Evolutionary conservation across 2,797 vertebrate species (phyloP), one percentile per base, ranked within the genome.

Genomic region (Acanthurus leucopareius): DNA sequence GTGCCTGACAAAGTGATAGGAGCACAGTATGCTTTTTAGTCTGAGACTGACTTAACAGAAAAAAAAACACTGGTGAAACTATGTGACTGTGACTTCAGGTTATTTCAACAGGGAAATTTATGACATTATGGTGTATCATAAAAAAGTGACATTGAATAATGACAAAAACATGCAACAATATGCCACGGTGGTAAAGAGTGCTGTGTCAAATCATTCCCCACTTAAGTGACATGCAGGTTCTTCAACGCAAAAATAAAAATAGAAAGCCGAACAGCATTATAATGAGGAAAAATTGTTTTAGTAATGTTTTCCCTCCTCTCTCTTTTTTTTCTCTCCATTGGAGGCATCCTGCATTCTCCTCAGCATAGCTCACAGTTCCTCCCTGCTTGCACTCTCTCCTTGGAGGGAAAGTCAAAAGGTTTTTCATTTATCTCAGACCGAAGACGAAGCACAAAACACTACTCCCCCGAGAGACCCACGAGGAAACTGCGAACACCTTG

Each of bases 401-500:
- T 90, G 93, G 91, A 94, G 93, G 90, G 90, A 89, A 90, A 93
- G 92, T 93, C 93, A 93, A 93, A 92, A 92, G 91, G 89, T 93
- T 94, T 93, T 94, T 93, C 91, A 94, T 95, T 95, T 94, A 93
- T 93, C 93, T 93, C 90, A 86, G 78, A 92, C 90, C 71, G 90
- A 89, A 93, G 91, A 93, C 81, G 85, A 93, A 94, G 89, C 92
- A 87, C 86, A 86, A 90, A 93, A 92, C 90, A 90, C 22, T 22
- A 85, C 73, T 95, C 94, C 93, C 93, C 70, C 4, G 92, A 92
- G 93, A 92, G 80, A 91, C 89, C 92, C 92, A 92, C 66, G 67
- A 93, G 93, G 93, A 94, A 93, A 89, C 89, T 83, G 88, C 85
- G 81, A 94, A 95, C 94, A 95, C 94, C 93, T 94, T 93, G 94